Conservation (phyloP, 1,140 invertebrate genomes). For the Geopemphigus sp. region DNA sequence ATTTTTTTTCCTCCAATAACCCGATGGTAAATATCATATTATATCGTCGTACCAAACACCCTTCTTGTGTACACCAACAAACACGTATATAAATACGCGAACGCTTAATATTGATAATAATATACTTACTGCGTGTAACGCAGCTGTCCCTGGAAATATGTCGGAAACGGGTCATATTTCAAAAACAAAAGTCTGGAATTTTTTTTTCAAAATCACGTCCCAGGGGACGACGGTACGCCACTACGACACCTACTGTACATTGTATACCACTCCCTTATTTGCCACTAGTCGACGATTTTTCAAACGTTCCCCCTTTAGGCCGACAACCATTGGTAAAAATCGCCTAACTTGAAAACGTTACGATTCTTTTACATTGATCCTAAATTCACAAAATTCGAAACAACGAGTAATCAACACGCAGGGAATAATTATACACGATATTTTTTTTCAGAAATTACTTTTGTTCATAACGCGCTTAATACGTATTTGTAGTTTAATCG, state of each 20-base stretch:
- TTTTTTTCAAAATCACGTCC: slow-evolving; percentile 23
- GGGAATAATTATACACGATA: too few relatives aligned
- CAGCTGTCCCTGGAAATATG: slow-evolving; percentile 39
- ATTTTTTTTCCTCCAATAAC: neutral
- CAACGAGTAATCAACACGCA: too few relatives aligned
- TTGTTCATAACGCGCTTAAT: neutral
- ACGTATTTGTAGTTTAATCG: neutral
- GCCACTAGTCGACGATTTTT: slow-evolving; percentile 9
- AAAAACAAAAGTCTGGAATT: slow-evolving; percentile 23
- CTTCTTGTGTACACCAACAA: neutral
- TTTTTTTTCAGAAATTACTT: too few relatives aligned
- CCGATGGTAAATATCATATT: neutral
- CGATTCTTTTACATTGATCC: neutral
- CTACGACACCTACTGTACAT: neutral
- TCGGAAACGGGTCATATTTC: slow-evolving; percentile 45
- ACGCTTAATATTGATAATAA: slow-evolving; percentile 4
- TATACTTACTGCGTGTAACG: neutral
- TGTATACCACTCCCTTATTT: neutral
- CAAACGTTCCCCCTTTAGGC: neutral
- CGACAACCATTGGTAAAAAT: neutral
- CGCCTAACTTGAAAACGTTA: neutral
- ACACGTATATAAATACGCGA: neutral
- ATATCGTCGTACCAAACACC: neutral
- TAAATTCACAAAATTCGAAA: too few relatives aligned
- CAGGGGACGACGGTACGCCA: neutral